These are phyloP conservation scores for Grallaria varia DNA, from an alignment of 2,113 vertebrate genomes.

Conservation along the genomic window DNA sequence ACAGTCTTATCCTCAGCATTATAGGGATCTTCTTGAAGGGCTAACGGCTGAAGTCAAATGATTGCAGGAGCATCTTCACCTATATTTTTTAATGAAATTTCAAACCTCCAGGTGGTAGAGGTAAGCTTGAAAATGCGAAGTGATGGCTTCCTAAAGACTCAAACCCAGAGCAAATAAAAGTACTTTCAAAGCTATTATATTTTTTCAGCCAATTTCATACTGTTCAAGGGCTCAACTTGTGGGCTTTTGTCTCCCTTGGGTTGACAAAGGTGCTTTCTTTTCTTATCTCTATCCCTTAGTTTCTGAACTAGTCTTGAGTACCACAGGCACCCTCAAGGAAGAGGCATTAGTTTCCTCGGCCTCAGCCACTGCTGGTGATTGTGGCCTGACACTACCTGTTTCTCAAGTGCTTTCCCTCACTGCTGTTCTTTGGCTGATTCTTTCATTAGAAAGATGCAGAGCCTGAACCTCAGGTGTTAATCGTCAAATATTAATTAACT, in stretches of 20 bases:
- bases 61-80: background rate
- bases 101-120: conserved; percentile 31
- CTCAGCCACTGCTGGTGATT: background rate
- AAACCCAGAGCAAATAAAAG: conserved; percentile 57
- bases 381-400: background rate
- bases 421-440: background rate
- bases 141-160: conserved; percentile 34
- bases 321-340: background rate
- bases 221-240: background rate
- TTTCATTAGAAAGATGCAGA: background rate
- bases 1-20: background rate
- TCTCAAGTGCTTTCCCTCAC: background rate
- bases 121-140: background rate
- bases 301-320: background rate
- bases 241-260: background rate
- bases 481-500: background rate
- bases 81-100: conserved; percentile 48
- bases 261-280: background rate
- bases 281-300: background rate
- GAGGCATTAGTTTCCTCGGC: background rate
- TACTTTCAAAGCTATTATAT: background rate
- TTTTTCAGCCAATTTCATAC: conserved; percentile 19
- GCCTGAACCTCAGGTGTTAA: background rate
- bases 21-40: background rate
- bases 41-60: background rate